Evolutionary conservation across 2,797 vertebrate species (phyloP).

Genomic region (Ctenopoma kingsleyae): DNA sequence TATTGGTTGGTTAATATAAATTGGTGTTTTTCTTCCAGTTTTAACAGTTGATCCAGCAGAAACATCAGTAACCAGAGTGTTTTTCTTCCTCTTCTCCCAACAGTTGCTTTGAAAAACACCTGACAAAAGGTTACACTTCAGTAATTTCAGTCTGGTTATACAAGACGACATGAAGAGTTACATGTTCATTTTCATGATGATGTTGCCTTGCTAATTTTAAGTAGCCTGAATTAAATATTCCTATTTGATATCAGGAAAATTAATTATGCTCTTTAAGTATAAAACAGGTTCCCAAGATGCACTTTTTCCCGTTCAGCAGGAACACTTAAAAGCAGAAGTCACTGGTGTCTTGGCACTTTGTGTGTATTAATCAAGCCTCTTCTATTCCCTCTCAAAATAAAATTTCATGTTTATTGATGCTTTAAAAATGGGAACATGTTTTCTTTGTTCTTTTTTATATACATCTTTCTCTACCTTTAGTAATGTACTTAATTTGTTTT

Average conservation of each 20-base stretch:
- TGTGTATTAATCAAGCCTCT: slow-evolving; percentile 13
- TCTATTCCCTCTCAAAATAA: slow-evolving; percentile 21
- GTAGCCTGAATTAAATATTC: background rate
- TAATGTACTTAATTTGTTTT: slow-evolving; percentile 19
- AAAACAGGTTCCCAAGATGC: background rate
- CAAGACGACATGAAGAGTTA: background rate
- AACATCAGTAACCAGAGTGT: background rate
- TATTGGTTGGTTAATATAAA: slow-evolving; percentile 2
- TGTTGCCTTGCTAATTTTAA: background rate
- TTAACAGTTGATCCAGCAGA: slow-evolving; percentile 3
- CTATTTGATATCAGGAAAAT: background rate
- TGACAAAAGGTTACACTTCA: background rate
- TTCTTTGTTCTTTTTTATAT: slow-evolving; percentile 35
- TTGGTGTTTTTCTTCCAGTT: background rate
- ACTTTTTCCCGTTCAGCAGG: background rate
- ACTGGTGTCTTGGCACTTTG: slow-evolving; percentile 2
- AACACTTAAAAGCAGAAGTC: background rate
- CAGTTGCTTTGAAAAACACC: background rate
- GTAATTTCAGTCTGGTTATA: background rate
- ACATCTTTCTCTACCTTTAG: background rate
- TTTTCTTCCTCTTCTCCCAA: background rate
- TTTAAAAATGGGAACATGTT: slow-evolving; percentile 6
- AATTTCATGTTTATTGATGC: slow-evolving; percentile 4
- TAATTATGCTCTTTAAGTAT: background rate
- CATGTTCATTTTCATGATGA: background rate